phyloP scores from a whole-genome alignment of 2,113 vertebrate genomes.

The Chrysochloris asiatica region DNA sequence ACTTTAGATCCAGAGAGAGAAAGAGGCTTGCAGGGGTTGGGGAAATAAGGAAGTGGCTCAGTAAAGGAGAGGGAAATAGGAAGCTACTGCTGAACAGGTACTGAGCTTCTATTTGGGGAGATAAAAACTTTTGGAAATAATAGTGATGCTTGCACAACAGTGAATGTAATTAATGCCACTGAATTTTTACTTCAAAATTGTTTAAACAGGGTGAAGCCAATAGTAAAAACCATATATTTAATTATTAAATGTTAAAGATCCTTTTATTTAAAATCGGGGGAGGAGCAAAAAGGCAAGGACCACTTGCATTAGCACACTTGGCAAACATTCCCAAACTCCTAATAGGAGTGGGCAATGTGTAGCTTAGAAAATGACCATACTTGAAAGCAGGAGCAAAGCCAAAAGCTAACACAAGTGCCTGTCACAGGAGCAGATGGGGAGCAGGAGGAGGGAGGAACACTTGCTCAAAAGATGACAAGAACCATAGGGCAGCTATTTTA shows the following conservation, averaged over 20 bases:
- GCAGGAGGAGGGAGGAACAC: constrained; percentile 76
- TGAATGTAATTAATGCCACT: background rate
- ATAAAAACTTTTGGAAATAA: background rate
- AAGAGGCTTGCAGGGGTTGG: no score
- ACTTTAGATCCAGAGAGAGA: no score
- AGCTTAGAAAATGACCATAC: constrained; percentile 74
- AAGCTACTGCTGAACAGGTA: background rate
- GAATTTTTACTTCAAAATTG: background rate
- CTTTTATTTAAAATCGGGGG: background rate
- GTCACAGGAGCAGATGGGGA: constrained; percentile 83
- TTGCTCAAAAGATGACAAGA: constrained; percentile 74
- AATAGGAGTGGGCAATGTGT: constrained; percentile 60
- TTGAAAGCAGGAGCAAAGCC: constrained; percentile 74
- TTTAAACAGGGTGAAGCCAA: background rate
- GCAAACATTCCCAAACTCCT: constrained; percentile 29
- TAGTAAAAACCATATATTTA: background rate
- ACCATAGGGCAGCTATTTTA: constrained; percentile 80
- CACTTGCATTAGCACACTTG: background rate
- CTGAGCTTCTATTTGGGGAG: background rate
- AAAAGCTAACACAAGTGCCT: constrained; percentile 78
- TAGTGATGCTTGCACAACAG: background rate
- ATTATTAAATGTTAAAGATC: background rate
- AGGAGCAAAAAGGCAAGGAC: background rate
- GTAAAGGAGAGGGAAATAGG: background rate
- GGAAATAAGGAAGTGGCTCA: no score